Conservation (phyloP, 2,113 vertebrate species). For the Thomomys bottae region DNA sequence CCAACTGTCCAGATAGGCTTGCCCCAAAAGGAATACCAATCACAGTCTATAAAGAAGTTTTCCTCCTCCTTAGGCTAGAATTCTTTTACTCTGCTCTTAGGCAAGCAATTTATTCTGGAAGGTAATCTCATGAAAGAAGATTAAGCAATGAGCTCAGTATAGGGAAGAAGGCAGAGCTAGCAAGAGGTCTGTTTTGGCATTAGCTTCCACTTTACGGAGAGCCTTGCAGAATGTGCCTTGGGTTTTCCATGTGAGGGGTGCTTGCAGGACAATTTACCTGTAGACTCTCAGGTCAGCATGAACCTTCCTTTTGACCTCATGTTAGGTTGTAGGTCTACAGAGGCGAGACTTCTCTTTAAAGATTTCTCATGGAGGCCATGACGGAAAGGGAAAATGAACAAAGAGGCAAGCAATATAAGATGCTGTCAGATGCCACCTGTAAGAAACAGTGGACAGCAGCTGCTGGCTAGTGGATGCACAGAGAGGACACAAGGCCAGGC, state of each 20-base stretch:
- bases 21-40: not conserved
- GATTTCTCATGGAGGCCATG: no score
- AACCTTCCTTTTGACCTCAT: no score
- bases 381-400: not conserved
- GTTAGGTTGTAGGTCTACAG: not conserved
- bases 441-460: not conserved
- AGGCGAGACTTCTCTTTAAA: not conserved
- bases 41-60: not conserved
- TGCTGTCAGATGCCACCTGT: not conserved
- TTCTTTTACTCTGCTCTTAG: not conserved
- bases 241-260: not conserved
- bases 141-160: not conserved
- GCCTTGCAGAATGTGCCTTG: not conserved
- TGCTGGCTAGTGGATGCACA: no score
- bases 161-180: not conserved
- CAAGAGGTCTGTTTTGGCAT: not conserved
- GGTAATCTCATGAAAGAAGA: not conserved
- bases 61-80: not conserved
- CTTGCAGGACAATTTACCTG: not conserved
- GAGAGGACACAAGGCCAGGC: rapidly evolving
- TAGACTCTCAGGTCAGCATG: not conserved
- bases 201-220: not conserved
- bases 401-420: not conserved
- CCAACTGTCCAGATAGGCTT: not conserved
- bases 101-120: not conserved